Evolutionary conservation across 2,888 invertebrate species (phyloP).

Genomic region (Cantharis rustica): DNA sequence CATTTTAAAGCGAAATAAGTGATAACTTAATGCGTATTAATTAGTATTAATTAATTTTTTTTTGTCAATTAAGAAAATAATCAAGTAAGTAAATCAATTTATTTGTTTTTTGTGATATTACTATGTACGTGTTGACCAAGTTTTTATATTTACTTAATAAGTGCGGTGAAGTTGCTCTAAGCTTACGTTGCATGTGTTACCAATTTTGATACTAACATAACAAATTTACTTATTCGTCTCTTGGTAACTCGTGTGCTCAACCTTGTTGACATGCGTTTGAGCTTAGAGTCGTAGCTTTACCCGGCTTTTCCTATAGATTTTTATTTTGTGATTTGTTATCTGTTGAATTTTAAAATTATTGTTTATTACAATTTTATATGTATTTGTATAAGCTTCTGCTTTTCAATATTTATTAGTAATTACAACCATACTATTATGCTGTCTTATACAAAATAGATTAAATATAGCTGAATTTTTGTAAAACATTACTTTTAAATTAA

Average conservation of each 20-base stretch:
- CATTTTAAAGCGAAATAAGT: background rate
- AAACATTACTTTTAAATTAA: background rate
- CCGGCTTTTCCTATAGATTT: background rate
- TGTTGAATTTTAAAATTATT: background rate
- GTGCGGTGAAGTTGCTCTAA: background rate
- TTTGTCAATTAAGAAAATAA: background rate
- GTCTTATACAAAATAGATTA: background rate
- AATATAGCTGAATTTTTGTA: slow-evolving; percentile 1
- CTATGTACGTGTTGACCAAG: background rate
- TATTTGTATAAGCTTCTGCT: slow-evolving; percentile 3
- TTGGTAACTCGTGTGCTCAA: background rate
- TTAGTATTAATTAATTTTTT: background rate
- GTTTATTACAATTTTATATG: slow-evolving; percentile 2
- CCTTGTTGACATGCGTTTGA: background rate
- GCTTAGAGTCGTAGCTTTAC: background rate
- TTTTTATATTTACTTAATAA: background rate
- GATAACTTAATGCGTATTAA: background rate
- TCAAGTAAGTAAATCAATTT: background rate
- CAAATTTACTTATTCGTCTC: background rate
- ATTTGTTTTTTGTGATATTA: background rate
- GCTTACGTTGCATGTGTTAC: background rate
- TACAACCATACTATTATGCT: background rate
- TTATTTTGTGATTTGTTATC: background rate
- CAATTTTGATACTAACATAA: background rate
- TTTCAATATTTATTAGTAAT: background rate